phyloP scores from a whole-genome alignment of 2,888 invertebrate species.

The Mycalesis mineus region DNA sequence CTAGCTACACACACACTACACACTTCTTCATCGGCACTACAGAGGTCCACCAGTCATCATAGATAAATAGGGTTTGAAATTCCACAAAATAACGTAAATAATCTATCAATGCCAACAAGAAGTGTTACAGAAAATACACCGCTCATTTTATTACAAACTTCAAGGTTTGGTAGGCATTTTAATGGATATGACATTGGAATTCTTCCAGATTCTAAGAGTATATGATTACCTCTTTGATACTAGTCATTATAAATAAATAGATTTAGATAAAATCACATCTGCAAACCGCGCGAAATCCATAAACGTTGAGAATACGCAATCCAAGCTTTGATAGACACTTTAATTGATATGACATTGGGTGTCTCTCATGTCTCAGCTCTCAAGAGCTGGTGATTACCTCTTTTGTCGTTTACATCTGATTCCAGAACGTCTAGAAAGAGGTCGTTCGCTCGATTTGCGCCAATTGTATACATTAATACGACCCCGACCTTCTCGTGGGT shows the following conservation, averaged over 20 bases:
- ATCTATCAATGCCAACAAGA: neutral
- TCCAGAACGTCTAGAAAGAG: conserved; percentile 15
- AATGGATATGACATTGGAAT: conserved; percentile 11
- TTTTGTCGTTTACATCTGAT: conserved; percentile 1
- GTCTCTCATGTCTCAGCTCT: neutral
- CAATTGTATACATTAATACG: conserved; percentile 12
- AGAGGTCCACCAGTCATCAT: too few species aligned
- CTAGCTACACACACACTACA: too few species aligned
- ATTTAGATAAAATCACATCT: too few species aligned
- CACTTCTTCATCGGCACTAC: too few species aligned
- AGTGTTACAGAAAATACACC: neutral
- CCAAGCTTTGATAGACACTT: conserved; percentile 1
- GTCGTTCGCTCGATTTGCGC: conserved; percentile 17
- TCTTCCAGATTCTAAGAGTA: neutral
- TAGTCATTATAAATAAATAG: too few species aligned
- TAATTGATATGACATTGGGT: conserved; percentile 12
- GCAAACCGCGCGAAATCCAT: too few species aligned
- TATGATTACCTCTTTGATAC: conserved; percentile 3
- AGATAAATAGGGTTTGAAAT: neutral
- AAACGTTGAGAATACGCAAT: neutral
- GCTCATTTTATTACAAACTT: neutral
- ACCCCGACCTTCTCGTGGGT: conserved; percentile 22
- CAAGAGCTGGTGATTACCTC: conserved; percentile 1
- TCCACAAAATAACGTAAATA: neutral
- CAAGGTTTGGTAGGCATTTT: conserved; percentile 2